phyloP scores from a whole-genome alignment of 1,140 invertebrate species.

The Bombus vancouverensis region DNA sequence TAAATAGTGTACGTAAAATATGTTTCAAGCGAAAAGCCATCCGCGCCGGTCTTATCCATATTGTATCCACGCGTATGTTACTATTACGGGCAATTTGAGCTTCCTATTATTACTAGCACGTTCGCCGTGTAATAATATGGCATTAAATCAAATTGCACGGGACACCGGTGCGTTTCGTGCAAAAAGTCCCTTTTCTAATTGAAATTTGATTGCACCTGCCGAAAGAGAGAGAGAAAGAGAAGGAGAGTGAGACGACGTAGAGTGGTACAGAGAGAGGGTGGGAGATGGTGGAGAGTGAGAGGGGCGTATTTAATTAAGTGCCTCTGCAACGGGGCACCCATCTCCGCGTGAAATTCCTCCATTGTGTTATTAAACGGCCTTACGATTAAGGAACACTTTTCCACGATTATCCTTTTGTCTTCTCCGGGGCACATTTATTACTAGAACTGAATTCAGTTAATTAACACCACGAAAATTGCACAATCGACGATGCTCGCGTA shows the following conservation, averaged over 20 bases:
- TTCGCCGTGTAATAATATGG: constrained; percentile 54
- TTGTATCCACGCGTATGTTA: constrained; percentile 48
- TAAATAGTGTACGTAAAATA: constrained; percentile 37
- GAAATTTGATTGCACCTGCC: constrained; percentile 54
- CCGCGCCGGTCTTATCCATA: constrained; percentile 31
- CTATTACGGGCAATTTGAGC: constrained; percentile 52
- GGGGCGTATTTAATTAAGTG: constrained; percentile 51
- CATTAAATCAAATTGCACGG: constrained; percentile 56
- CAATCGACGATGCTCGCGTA: neutral
- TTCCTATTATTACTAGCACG: constrained; percentile 55
- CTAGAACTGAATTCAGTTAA: constrained; percentile 17
- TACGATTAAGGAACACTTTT: constrained; percentile 52
- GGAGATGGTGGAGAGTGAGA: neutral
- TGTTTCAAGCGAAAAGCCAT: constrained; percentile 26
- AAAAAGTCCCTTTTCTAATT: constrained; percentile 57
- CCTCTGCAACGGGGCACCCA: constrained; percentile 40
- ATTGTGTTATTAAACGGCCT: constrained; percentile 53
- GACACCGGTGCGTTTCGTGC: constrained; percentile 50
- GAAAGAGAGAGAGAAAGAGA: constrained; percentile 9
- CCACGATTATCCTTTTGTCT: constrained; percentile 45
- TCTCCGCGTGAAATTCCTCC: constrained; percentile 50
- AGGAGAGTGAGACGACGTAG: constrained; percentile 1
- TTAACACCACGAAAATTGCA: constrained; percentile 13
- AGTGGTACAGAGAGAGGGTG: neutral
- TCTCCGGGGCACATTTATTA: constrained; percentile 23